Evolutionary conservation across 2,113 vertebrate species (phyloP).

Genomic region (Aegotheles bennettii): DNA sequence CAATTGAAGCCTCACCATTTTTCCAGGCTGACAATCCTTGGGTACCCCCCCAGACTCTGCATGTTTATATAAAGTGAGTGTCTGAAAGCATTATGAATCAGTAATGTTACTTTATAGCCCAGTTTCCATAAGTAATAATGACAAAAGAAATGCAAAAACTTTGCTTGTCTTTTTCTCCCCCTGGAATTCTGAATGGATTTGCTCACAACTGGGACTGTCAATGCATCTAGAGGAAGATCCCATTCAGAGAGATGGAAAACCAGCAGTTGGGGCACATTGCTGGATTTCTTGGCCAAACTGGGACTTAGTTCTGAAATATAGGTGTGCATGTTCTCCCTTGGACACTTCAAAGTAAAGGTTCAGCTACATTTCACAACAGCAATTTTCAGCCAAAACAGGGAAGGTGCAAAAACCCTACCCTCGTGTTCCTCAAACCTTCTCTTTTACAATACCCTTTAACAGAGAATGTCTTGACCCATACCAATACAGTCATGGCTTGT

Average conservation of each 20-base stretch:
- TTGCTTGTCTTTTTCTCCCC: background rate
- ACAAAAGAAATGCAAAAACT: background rate
- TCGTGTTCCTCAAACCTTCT: background rate
- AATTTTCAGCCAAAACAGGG: background rate
- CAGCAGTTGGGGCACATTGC: background rate
- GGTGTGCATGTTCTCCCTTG: background rate
- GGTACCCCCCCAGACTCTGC: background rate
- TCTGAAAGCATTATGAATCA: background rate
- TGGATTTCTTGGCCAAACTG: background rate
- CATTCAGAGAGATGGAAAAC: background rate
- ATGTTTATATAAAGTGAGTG: background rate
- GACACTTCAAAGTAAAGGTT: background rate
- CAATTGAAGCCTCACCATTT: background rate
- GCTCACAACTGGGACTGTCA: background rate
- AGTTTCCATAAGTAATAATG: background rate
- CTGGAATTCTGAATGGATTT: background rate
- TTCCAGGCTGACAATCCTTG: background rate
- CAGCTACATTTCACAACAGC: background rate
- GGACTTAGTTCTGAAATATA: background rate
- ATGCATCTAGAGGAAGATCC: background rate
- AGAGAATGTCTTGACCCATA: background rate
- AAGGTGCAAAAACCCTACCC: background rate
- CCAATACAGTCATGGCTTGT: background rate
- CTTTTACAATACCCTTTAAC: background rate
- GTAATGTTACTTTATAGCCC: background rate